Evolutionary conservation across 1,140 invertebrate species (phyloP), one percentile per base, ranked within the genome.

Genomic region (Chironomus striatipennis): DNA sequence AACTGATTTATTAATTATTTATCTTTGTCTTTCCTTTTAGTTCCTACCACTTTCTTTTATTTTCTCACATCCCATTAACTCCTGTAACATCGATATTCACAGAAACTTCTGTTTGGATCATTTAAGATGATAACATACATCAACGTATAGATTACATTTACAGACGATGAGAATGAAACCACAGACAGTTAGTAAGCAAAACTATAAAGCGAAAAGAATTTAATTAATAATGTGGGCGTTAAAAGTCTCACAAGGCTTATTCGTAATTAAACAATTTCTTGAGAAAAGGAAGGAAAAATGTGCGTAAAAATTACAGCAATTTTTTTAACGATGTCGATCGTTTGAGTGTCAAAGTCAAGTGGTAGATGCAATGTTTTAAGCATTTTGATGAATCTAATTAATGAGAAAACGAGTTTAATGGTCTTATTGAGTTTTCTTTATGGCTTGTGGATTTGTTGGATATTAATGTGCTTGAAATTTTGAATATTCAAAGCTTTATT

Each of bases 1-100:
- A 70, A 70, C 7, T 70, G 65, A 70, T 70, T 70, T 70, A 70
- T 70, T 18, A 70, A 70, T 20, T 70, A 21, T 18, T 18, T 20
- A 8, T 21, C 8, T 70, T 70, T 8, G 10, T 12, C 47, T 57
- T n/a, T 7, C n/a, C 7, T 57, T 57, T 34, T 34, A 34, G 24
- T 34, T 34, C 24, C 24, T 34, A 34, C 47, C 47, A 57, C 47
- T 57, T 10, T 10, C 47, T 57, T n/a, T n/a, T 67, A 1, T 2
- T 17, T 20, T 70, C 65, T 20, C 20, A 70, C 20, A 70, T 21
- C 17, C 20, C 65, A 70, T 70, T 70, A 70, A 18, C 18, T 70
- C 18, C 65, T n/a, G 10, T 18, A 67, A 18, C 9, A 9, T 70
- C 17, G 10, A 57, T n/a, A 18, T 70, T 21, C 6, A 20, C 20